Percentiles rank a stretch among this genome's conserved stretches.
These are phyloP conservation scores for Montifringilla adamsi DNA, from an alignment of 2,113 vertebrate genomes.

Conservation along the genomic window DNA sequence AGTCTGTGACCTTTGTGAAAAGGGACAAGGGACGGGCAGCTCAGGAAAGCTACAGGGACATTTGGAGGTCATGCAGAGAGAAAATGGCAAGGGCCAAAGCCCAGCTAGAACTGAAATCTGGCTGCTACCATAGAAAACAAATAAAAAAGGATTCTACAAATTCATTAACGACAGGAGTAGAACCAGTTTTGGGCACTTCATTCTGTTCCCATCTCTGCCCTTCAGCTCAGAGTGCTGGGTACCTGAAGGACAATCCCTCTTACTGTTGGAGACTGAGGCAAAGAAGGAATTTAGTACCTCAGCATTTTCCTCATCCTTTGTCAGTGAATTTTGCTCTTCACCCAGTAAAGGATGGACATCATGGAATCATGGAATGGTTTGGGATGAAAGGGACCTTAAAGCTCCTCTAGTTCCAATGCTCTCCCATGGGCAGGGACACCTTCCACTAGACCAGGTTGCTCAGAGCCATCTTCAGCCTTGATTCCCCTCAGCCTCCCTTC, in stretches of 20 bases:
- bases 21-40: not conserved
- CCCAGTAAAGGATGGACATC: not conserved
- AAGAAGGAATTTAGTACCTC: not conserved
- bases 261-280: not conserved
- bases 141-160: not conserved
- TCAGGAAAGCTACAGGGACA: not conserved
- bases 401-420: rapidly evolving
- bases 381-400: not conserved
- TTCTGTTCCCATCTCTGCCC: not conserved
- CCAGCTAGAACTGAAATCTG: not conserved
- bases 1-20: not conserved
- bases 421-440: not conserved
- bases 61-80: not conserved
- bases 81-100: not conserved
- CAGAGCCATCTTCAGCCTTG: not conserved
- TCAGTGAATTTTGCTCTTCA: not conserved
- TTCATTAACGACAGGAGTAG: not conserved
- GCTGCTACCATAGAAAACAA: not conserved
- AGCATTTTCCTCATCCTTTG: not conserved
- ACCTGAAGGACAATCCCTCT: not conserved
- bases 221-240: not conserved
- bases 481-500: not conserved
- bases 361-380: not conserved
- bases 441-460: not conserved
- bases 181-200: not conserved